These are phyloP conservation scores for Corythornis cristatus DNA, from an alignment of 2,113 vertebrate genomes.

Conservation along the genomic window DNA sequence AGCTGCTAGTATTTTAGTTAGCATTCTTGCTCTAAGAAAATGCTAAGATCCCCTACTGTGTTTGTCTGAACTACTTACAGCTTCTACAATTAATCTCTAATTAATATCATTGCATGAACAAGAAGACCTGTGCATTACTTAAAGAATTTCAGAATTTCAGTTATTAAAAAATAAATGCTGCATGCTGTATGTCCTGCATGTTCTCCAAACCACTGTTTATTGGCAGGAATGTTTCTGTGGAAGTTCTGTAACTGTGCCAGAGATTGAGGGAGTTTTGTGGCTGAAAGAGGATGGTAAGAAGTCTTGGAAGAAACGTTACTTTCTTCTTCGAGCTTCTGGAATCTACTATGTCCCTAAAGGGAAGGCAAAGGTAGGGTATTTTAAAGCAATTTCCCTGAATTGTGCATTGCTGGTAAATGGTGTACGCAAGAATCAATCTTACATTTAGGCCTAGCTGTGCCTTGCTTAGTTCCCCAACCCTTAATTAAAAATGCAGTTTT, in stretches of 20 bases:
- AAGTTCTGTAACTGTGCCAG: slow-evolving; percentile 93
- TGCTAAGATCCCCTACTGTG: neutral
- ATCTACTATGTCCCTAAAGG: slow-evolving; percentile 98
- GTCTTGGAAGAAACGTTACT: slow-evolving; percentile 98
- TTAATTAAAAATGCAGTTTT: neutral
- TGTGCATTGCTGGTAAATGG: neutral
- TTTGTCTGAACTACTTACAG: neutral
- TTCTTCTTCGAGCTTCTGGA: slow-evolving; percentile 94
- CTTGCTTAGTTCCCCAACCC: neutral
- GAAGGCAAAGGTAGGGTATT: slow-evolving; percentile 88
- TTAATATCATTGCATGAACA: neutral
- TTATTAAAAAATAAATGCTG: neutral
- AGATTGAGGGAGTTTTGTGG: slow-evolving; percentile 97
- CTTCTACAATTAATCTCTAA: neutral
- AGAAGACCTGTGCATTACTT: neutral
- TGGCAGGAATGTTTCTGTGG: slow-evolving; percentile 96
- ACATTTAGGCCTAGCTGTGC: neutral
- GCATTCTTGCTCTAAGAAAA: neutral
- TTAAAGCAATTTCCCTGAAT: neutral
- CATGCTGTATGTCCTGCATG: neutral
- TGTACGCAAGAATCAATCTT: neutral
- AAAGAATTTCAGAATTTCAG: neutral
- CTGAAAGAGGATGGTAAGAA: slow-evolving; percentile 98
- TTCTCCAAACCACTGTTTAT: neutral
- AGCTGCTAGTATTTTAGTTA: neutral